phyloP scores from a whole-genome alignment of 2,888 invertebrate genomes.

The Cephus spinipes region DNA sequence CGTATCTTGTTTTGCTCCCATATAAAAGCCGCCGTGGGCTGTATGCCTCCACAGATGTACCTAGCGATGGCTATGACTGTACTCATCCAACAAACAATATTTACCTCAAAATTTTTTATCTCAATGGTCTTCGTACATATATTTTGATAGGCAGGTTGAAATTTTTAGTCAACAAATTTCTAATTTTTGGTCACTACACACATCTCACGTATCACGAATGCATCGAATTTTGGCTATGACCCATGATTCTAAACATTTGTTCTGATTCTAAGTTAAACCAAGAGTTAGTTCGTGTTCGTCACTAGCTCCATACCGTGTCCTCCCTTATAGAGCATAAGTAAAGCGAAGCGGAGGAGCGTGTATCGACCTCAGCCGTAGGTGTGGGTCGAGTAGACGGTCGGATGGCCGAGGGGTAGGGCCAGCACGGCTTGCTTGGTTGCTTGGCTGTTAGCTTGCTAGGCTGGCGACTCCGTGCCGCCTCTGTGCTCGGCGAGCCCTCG shows the following conservation, averaged over 20 bases:
- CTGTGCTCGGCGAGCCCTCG: constrained; percentile 42
- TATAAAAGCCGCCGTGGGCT: constrained; percentile 45
- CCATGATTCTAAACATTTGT: neutral
- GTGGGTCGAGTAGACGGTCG: constrained; percentile 46
- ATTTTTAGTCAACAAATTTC: neutral
- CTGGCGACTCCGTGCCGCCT: constrained; percentile 44
- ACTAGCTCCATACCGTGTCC: constrained; percentile 36
- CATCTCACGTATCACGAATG: neutral
- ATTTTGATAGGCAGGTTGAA: neutral
- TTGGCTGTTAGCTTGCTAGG: constrained; percentile 33
- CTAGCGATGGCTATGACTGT: constrained; percentile 29
- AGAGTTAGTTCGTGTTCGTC: constrained; percentile 15
- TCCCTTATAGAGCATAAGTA: constrained; percentile 45
- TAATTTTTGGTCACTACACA: neutral
- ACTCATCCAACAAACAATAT: neutral
- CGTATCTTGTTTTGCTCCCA: constrained; percentile 38
- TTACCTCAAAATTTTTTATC: neutral
- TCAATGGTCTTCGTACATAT: neutral
- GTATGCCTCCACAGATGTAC: constrained; percentile 41
- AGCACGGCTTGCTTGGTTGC: constrained; percentile 6
- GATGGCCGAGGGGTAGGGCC: constrained; percentile 13
- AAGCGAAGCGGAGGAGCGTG: constrained; percentile 50
- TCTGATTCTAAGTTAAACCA: neutral
- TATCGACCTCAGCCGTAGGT: constrained; percentile 59
- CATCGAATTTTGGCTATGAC: neutral